Base-by-base conservation (phyloP, 23 tunicate species). In the Trididemnum miniatum region DNA sequence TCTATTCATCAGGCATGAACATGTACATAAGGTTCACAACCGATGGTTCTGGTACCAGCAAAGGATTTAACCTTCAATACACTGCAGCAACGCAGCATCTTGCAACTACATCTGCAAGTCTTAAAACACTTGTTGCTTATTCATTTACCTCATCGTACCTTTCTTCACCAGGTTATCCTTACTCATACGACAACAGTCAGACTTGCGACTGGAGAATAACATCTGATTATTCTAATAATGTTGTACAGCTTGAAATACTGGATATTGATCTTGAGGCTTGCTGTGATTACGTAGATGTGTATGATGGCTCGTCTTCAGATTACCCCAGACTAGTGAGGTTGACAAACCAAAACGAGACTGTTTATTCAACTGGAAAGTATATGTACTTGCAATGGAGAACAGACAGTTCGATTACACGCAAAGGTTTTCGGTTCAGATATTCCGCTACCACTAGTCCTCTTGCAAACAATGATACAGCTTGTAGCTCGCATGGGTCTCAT, bases 21-120 rank as follows among this genome's bases (percentile, higher is more conserved):
- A 69, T 69, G 75, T 69, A 69, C n/a, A 35, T 69, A 28, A 9
- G 22, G 29, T 69, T 69, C n/a, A 3, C 36, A 12, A 69, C 75
- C 75, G 75, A 69, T 69, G 5, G 7, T 69, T 69, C 75, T 28
- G 38, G 4, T n/a, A 69, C 75, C 3, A 35, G 39, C 3, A 69
- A 29, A 69, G 75, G 75, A 3, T 69, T 69, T 34, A 9, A 69
- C 15, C n/a, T 69, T 31, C 4, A 5, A 31, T 69, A 29, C 38
- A 69, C 20, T 7, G 35, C 75, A 12, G 75, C 26, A 12, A 62
- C 26, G 5, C 4, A 12, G 5, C 67, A 22, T n/a, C n/a, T n/a
- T n/a, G n/a, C n/a, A n/a, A n/a, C n/a, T n/a, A n/a, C n/a, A n/a
- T n/a, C n/a, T n/a, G n/a, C n/a, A n/a, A n/a, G n/a, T n/a, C n/a